A percentile compares a stretch with the other conserved stretches of the same genome.
Evolutionary conservation across 2,888 invertebrate genomes (phyloP).

Genomic region (Boloria selene): DNA sequence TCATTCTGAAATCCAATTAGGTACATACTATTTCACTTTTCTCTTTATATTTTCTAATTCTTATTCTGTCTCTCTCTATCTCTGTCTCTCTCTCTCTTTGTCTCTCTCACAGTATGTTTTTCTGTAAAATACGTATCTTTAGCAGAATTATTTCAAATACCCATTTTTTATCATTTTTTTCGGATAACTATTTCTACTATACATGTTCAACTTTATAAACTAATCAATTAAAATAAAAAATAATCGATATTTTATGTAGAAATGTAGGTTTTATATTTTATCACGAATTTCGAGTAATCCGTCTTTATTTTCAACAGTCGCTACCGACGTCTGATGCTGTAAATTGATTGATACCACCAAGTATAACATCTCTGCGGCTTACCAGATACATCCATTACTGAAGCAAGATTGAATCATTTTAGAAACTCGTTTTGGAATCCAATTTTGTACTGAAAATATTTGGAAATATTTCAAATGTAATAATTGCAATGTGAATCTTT

Average conservation of each 20-base stretch:
- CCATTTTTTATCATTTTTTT: too few species aligned
- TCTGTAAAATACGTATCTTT: too few species aligned
- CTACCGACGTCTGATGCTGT: constrained; percentile 24
- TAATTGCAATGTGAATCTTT: too few species aligned
- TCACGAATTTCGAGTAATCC: constrained; percentile 36
- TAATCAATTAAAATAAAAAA: neutral
- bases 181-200: too few species aligned
- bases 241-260: too few species aligned
- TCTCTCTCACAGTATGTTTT: too few species aligned
- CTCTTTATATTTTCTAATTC: too few species aligned
- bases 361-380: constrained; percentile 29
- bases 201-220: neutral
- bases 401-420: constrained; percentile 14
- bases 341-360: constrained; percentile 46
- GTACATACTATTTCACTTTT: too few species aligned
- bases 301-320: constrained; percentile 44
- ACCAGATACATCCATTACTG: constrained; percentile 30
- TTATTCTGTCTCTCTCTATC: too few species aligned
- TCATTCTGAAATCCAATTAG: too few species aligned
- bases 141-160: too few species aligned
- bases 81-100: too few species aligned
- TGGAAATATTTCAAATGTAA: neutral
- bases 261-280: neutral
- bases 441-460: constrained; percentile 7
- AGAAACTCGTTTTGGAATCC: constrained; percentile 7